These are phyloP conservation scores for Drymodes brunneopygia DNA, from an alignment of 2,113 vertebrate species.

Conservation along the genomic window DNA sequence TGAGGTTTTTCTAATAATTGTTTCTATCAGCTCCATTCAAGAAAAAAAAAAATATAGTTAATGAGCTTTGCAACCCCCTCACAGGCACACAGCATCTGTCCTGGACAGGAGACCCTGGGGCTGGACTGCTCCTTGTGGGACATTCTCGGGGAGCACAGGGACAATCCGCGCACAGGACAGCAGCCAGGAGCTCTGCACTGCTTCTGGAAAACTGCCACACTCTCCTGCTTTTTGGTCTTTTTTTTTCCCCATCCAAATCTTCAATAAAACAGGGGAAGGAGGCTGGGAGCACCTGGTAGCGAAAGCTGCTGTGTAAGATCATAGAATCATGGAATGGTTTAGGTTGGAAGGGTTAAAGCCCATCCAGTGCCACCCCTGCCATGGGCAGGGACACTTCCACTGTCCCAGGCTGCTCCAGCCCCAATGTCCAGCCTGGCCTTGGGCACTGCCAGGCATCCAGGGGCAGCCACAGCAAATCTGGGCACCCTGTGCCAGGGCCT, in stretches of 20 bases:
- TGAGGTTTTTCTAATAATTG: rapidly evolving
- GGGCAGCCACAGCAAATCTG: neutral
- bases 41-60: neutral
- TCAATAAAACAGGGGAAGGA: neutral
- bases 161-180: rapidly evolving
- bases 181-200: neutral
- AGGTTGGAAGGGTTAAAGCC: rapidly evolving
- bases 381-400: neutral
- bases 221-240: rapidly evolving
- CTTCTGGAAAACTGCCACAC: neutral
- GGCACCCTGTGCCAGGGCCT: neutral
- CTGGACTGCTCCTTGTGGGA: rapidly evolving
- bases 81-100: neutral
- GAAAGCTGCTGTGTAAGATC: neutral
- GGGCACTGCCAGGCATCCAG: neutral
- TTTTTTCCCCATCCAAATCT: neutral
- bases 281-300: neutral
- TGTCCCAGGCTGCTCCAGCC: neutral
- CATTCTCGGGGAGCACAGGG: neutral
- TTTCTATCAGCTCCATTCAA: neutral
- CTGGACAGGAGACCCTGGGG: neutral
- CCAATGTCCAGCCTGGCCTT: neutral
- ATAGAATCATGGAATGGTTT: neutral
- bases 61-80: rapidly evolving
- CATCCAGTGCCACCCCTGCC: rapidly evolving